Evolutionary conservation across 2,888 invertebrate species (phyloP).

Genomic region (Diachrysia chrysitis): DNA sequence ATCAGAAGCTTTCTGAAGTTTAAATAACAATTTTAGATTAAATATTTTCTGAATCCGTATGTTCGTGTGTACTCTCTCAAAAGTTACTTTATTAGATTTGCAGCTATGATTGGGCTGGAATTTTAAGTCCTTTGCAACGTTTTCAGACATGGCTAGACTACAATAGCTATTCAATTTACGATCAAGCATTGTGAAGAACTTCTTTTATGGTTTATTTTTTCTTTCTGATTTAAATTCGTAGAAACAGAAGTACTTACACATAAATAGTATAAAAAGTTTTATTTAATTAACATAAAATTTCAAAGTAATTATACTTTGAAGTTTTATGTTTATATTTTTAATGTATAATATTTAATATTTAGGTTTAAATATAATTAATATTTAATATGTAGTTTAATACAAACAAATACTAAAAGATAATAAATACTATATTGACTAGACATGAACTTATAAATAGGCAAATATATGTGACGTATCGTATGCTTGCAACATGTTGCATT

Average conservation of each 20-base stretch:
- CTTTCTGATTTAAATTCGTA: not conserved
- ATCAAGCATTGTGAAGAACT: slow-evolving; percentile 19
- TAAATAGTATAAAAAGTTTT: too few relatives aligned
- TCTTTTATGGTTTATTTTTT: slow-evolving; percentile 8
- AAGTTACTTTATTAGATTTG: slow-evolving; percentile 17
- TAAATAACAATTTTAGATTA: not conserved
- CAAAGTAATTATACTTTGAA: too few relatives aligned
- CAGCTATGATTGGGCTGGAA: slow-evolving; percentile 20
- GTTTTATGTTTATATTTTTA: too few relatives aligned
- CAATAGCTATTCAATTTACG: slow-evolving; percentile 44
- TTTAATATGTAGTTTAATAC: too few relatives aligned
- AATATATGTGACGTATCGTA: too few relatives aligned
- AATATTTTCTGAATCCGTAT: not conserved
- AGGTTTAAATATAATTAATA: too few relatives aligned
- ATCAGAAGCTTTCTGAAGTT: not conserved
- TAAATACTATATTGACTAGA: too few relatives aligned
- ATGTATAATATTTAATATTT: too few relatives aligned
- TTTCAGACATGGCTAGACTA: slow-evolving; percentile 33
- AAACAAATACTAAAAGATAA: too few relatives aligned
- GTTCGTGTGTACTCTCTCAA: slow-evolving; percentile 5
- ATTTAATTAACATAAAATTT: too few relatives aligned
- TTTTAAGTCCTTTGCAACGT: slow-evolving; percentile 34
- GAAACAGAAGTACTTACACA: not conserved
- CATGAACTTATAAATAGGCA: too few relatives aligned
- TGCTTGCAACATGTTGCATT: not conserved